Evolutionary conservation across 2,888 invertebrate genomes (phyloP).

Genomic region (Callinectes sapidus): DNA sequence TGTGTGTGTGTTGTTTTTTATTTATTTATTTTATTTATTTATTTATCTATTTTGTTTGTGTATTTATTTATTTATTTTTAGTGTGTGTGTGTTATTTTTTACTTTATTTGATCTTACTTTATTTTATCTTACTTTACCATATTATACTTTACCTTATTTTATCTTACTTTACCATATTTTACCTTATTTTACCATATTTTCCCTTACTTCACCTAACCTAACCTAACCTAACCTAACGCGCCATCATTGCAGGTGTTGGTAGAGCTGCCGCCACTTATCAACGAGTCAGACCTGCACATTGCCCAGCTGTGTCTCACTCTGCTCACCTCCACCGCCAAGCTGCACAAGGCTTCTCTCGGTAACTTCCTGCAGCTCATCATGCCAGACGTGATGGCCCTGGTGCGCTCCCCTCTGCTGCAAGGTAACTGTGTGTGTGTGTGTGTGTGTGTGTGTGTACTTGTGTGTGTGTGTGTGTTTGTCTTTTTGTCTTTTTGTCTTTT

Average conservation of each 20-base stretch:
- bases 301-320: slow-evolving; percentile 92
- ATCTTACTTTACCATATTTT: background rate
- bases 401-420: slow-evolving; percentile 93
- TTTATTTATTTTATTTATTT: too few species aligned
- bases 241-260: slow-evolving; percentile 81
- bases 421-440: slow-evolving; percentile 78
- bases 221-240: slow-evolving; percentile 75
- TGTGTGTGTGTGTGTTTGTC: background rate
- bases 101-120: too few species aligned
- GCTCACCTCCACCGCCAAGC: slow-evolving; percentile 87
- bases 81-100: too few species aligned
- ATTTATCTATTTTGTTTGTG: too few species aligned
- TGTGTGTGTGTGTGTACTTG: slow-evolving; percentile 76
- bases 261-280: slow-evolving; percentile 92
- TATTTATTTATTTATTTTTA: too few species aligned
- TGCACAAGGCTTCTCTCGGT: slow-evolving; percentile 86
- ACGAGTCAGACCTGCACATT: slow-evolving; percentile 96
- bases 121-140: too few species aligned
- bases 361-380: slow-evolving; percentile 76
- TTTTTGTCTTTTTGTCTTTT: background rate
- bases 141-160: too few species aligned
- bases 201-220: background rate
- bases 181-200: slow-evolving; percentile 77
- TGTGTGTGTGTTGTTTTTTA: too few species aligned
- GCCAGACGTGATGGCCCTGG: slow-evolving; percentile 89